A percentile compares a stretch with the other conserved stretches of the same genome.
These are phyloP conservation scores for Vanacampus margaritifer DNA, from an alignment of 2,113 vertebrate species.

Conservation along the genomic window DNA sequence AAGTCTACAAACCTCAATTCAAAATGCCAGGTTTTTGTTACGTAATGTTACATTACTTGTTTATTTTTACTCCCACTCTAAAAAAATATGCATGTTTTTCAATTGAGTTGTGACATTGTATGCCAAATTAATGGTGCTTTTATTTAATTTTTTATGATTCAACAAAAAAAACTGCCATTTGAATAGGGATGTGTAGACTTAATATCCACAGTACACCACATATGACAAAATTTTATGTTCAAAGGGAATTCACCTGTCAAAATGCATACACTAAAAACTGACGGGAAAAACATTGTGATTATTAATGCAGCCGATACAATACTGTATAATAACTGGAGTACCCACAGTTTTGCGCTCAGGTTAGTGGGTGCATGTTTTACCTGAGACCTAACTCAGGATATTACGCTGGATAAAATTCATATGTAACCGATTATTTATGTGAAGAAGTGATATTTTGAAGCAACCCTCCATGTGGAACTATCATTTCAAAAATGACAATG, in stretches of 20 bases:
- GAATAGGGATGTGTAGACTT: background rate
- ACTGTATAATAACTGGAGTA: constrained; percentile 58
- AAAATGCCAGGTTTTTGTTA: background rate
- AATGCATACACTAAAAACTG: constrained; percentile 2
- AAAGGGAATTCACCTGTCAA: constrained; percentile 35
- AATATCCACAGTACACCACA: background rate
- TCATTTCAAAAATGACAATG: constrained; percentile 13
- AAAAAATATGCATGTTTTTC: too few relatives aligned
- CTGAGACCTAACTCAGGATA: constrained; percentile 65
- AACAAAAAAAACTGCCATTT: background rate
- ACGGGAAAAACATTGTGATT: constrained; percentile 33
- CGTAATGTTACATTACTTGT: too few relatives aligned
- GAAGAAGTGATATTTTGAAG: constrained; percentile 8
- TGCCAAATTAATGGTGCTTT: background rate
- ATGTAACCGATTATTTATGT: constrained; percentile 14
- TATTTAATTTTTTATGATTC: background rate
- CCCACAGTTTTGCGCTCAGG: constrained; percentile 64
- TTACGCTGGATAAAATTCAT: constrained; percentile 40
- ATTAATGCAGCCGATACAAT: constrained; percentile 51
- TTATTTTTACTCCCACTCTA: too few relatives aligned
- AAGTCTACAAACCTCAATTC: background rate
- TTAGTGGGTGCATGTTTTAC: constrained; percentile 63
- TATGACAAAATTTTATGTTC: constrained; percentile 32
- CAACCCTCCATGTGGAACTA: constrained; percentile 20
- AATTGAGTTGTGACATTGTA: too few relatives aligned